Percentiles rank a stretch among this genome's conserved stretches.
Conservation (phyloP, 2,797 vertebrate species). For the Darevskia nairensis region DNA sequence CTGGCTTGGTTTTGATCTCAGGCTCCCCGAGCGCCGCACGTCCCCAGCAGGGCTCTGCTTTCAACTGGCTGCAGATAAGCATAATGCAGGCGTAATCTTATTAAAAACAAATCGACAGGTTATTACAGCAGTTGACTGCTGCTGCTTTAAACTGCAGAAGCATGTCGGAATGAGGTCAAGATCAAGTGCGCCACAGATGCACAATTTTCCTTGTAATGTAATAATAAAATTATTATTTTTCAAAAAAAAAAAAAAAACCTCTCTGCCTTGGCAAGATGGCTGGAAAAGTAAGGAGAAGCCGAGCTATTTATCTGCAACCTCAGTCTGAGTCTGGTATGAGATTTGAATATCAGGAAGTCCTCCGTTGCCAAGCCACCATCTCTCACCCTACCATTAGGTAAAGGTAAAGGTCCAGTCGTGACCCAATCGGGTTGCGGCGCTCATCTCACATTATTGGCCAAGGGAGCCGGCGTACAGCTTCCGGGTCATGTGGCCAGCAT, state of each 20-base stretch:
- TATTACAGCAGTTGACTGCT: constrained; percentile 23
- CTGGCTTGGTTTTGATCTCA: constrained; percentile 32
- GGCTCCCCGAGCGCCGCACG: background rate
- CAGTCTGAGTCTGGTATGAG: background rate
- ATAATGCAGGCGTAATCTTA: constrained; percentile 36
- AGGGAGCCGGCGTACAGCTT: no score
- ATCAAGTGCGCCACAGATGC: background rate
- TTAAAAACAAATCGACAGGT: constrained; percentile 33
- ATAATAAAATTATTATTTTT: background rate
- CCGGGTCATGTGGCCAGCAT: no score
- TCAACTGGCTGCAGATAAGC: constrained; percentile 41
- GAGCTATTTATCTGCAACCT: background rate
- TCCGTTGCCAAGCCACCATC: background rate
- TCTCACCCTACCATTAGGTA: background rate
- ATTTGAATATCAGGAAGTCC: background rate
- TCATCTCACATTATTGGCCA: no score
- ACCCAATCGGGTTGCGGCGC: no score
- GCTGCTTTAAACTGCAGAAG: constrained; percentile 31
- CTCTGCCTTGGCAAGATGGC: background rate
- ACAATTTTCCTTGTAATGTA: constrained; percentile 14
- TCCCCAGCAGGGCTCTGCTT: constrained; percentile 38
- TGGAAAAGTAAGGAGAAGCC: background rate
- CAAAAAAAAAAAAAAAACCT: background rate
- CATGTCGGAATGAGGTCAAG: background rate
- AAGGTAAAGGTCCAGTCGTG: no score